Conservation (phyloP, 2,113 vertebrate species). For the Manacus vitellinus region DNA sequence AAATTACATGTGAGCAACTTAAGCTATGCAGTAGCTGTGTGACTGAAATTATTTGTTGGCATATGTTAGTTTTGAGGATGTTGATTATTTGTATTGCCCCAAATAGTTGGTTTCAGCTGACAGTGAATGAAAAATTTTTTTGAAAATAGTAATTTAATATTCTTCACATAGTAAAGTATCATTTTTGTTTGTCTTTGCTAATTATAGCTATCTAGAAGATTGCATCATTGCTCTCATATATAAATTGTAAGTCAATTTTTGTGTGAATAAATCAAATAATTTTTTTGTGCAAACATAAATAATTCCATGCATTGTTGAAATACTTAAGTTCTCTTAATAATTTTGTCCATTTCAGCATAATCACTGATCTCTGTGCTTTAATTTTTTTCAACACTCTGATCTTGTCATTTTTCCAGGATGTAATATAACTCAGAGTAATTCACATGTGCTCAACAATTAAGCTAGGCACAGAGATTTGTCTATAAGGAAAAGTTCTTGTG, state of each 20-base stretch:
- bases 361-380: neutral
- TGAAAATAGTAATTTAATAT: neutral
- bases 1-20: neutral
- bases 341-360: neutral
- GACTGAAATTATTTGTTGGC: neutral
- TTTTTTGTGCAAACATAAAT: neutral
- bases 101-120: neutral
- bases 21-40: neutral
- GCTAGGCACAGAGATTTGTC: neutral
- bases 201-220: neutral
- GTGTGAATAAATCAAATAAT: neutral
- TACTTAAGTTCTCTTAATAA: neutral
- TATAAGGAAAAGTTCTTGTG: neutral
- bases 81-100: neutral
- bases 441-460: neutral
- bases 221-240: neutral
- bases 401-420: neutral
- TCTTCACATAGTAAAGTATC: neutral
- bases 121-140: neutral
- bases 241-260: neutral
- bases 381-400: neutral
- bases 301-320: neutral
- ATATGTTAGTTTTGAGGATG: neutral
- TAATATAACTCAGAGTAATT: neutral
- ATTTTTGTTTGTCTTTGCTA: neutral